A percentile compares a stretch with the other conserved stretches of the same genome.
Evolutionary conservation across 2,797 vertebrate species (phyloP).

Genomic region (Nyctibius grandis): DNA sequence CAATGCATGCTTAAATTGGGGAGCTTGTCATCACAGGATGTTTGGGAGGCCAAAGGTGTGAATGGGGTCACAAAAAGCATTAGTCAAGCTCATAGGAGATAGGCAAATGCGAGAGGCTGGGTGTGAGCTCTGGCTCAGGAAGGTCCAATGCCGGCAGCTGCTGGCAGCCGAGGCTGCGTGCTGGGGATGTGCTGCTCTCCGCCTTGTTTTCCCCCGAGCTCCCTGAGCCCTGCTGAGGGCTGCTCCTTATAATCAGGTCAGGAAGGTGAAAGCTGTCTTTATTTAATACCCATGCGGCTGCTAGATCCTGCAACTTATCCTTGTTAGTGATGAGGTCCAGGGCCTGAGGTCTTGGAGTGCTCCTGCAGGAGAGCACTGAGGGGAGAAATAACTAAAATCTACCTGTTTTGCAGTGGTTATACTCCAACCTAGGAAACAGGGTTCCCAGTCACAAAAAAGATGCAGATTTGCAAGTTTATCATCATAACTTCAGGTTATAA

Average conservation of each 20-base stretch:
- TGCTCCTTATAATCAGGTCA: background rate
- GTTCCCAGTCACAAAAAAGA: background rate
- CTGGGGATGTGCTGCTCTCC: background rate
- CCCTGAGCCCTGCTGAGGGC: background rate
- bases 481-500: background rate
- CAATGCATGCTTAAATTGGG: background rate
- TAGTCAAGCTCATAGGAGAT: background rate
- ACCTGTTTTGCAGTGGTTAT: background rate
- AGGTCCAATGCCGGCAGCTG: accelerated
- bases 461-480: background rate
- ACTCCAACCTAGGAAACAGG: background rate
- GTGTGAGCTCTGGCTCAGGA: background rate
- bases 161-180: background rate
- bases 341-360: background rate
- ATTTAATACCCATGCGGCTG: background rate
- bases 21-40: background rate
- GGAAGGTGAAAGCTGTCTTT: background rate
- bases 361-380: background rate
- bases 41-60: background rate
- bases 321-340: accelerated
- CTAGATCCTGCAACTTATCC: background rate
- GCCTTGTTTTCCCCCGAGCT: background rate
- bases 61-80: background rate
- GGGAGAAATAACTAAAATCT: background rate
- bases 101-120: background rate